Evolutionary conservation across 2,113 vertebrate genomes (phyloP).

Genomic region (Oenanthe oenanthe): DNA sequence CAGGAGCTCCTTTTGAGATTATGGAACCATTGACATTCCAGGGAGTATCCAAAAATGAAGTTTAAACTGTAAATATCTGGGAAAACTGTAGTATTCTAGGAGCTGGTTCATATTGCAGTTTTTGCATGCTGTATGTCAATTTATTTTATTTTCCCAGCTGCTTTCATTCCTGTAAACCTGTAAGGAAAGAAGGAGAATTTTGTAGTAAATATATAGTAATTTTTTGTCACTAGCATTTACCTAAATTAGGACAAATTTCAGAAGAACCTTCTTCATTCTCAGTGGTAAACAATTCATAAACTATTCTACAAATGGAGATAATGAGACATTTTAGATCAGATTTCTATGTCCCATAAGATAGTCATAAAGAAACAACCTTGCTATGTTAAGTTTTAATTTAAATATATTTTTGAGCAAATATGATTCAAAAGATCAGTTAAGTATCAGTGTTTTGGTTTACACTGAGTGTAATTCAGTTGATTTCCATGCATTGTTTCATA

Average conservation of each 20-base stretch:
- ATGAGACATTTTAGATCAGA: background rate
- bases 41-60: background rate
- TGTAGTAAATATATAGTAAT: background rate
- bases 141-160: background rate
- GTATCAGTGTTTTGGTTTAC: background rate
- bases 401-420: background rate
- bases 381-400: background rate
- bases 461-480: background rate
- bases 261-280: background rate
- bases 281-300: background rate
- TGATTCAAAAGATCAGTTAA: background rate
- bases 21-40: background rate
- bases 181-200: background rate
- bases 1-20: background rate
- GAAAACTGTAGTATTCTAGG: background rate
- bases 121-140: background rate
- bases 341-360: background rate
- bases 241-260: background rate
- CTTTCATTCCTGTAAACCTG: background rate
- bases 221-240: background rate
- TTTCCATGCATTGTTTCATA: background rate
- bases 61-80: background rate
- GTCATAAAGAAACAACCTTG: background rate
- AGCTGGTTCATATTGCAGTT: background rate
- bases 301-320: background rate